Conservation (phyloP, 2,888 invertebrate genomes). For the Aporophyla nigra region DNA sequence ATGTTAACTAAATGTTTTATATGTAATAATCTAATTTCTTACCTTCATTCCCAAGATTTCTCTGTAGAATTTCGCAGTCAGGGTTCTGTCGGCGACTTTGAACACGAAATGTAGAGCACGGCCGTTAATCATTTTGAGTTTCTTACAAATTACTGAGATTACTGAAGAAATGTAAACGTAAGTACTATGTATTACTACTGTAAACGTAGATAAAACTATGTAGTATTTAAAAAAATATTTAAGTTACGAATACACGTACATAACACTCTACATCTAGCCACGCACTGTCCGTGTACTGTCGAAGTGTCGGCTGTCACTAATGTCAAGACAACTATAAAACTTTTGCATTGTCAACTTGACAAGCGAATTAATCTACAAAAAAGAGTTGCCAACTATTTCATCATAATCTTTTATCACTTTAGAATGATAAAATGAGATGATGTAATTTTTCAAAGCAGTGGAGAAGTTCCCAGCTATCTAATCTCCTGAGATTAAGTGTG, state of each 20-base stretch:
- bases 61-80: conserved; percentile 96
- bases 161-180: conserved; percentile 16
- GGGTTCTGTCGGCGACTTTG: conserved; percentile 97
- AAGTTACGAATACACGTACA: neutral
- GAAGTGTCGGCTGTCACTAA: conserved; percentile 6
- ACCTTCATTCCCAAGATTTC: conserved; percentile 99
- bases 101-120: conserved; percentile 99
- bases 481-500: conserved; percentile 4
- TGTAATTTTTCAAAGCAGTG: conserved; percentile 1
- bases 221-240: neutral
- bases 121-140: conserved; percentile 90
- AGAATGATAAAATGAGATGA: conserved; percentile 7
- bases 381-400: conserved; percentile 45
- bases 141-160: conserved; percentile 58
- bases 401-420: conserved; percentile 29
- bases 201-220: conserved; percentile 12
- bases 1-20: neutral
- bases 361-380: neutral
- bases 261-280: conserved; percentile 13
- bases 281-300: conserved; percentile 22
- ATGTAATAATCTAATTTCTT: conserved; percentile 68
- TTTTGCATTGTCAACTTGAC: conserved; percentile 39
- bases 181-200: conserved; percentile 2
- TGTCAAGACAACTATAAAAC: neutral
- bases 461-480: conserved; percentile 10